phyloP scores from a whole-genome alignment of 2,888 invertebrate species.

The Gymnoscelis rufifasciata region DNA sequence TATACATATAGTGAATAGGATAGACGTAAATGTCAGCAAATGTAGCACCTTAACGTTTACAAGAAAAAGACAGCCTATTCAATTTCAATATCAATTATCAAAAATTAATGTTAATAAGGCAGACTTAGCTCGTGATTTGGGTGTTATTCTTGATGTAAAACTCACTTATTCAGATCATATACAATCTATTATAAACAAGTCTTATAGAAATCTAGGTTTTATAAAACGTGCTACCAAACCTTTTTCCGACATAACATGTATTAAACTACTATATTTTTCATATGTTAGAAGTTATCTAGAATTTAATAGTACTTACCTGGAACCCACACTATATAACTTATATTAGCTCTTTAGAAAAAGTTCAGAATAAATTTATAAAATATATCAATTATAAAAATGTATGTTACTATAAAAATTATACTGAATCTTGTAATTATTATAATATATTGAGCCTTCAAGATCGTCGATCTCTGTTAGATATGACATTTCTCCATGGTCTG shows the following conservation, averaged over 20 bases:
- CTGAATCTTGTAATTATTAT: not conserved
- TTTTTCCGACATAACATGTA: not conserved
- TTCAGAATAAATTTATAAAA: not conserved
- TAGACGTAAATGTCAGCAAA: not conserved
- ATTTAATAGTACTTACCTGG: not conserved
- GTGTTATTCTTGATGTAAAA: not conserved
- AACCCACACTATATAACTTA: not conserved
- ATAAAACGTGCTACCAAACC: not conserved
- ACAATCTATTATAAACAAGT: not conserved
- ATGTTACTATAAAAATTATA: not conserved
- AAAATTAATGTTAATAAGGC: not conserved
- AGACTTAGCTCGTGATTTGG: not conserved
- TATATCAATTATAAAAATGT: not conserved
- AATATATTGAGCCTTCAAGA: not conserved
- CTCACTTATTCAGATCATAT: not conserved
- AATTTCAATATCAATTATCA: not conserved
- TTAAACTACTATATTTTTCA: not conserved
- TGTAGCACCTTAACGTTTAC: not conserved
- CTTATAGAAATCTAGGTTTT: not conserved
- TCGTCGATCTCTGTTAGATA: not conserved
- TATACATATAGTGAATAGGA: not conserved
- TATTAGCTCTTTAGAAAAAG: not conserved
- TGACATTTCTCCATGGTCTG: constrained; percentile 1
- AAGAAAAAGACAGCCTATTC: not conserved
- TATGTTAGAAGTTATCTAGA: not conserved